These are phyloP conservation scores for Dendrolimus houi DNA, from an alignment of 2,888 invertebrate genomes.

Conservation along the genomic window DNA sequence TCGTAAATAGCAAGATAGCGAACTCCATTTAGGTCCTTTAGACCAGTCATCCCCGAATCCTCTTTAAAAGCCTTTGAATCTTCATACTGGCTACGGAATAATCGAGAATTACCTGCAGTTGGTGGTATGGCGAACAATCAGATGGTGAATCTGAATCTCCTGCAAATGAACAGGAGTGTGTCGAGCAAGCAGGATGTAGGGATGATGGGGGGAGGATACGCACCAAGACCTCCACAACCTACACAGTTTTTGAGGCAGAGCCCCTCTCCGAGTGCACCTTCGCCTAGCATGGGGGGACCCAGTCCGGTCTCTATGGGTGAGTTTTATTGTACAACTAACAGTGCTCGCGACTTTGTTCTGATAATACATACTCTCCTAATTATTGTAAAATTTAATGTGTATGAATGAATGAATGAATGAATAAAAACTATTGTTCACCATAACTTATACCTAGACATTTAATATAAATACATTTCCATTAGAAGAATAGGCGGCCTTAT, in stretches of 20 bases:
- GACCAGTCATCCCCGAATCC: too few relatives aligned
- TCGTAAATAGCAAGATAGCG: too few relatives aligned
- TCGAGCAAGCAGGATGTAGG: slow-evolving; percentile 43
- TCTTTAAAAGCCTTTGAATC: too few relatives aligned
- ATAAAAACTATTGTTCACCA: too few relatives aligned
- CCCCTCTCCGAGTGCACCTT: slow-evolving; percentile 85
- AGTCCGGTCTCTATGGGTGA: slow-evolving; percentile 66
- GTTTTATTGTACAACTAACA: slow-evolving; percentile 6
- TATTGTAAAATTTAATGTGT: too few relatives aligned
- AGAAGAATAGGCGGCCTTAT: too few relatives aligned
- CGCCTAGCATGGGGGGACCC: slow-evolving; percentile 79
- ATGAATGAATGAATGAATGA: too few relatives aligned
- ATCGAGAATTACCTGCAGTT: slow-evolving; percentile 18
- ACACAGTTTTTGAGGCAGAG: slow-evolving; percentile 87
- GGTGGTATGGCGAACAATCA: slow-evolving; percentile 60
- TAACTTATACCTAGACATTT: too few relatives aligned
- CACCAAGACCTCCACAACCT: slow-evolving; percentile 80
- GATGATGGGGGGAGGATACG: slow-evolving; percentile 65
- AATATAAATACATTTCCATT: too few relatives aligned
- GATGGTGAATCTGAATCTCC: slow-evolving; percentile 58
- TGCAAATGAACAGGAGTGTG: slow-evolving; percentile 58
- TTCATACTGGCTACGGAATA: background rate
- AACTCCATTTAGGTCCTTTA: too few relatives aligned
- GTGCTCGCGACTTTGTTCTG: too few relatives aligned
- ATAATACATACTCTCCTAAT: too few relatives aligned